phyloP scores from a whole-genome alignment of 2,888 invertebrate genomes.

The Lithophane semibrunnea region DNA sequence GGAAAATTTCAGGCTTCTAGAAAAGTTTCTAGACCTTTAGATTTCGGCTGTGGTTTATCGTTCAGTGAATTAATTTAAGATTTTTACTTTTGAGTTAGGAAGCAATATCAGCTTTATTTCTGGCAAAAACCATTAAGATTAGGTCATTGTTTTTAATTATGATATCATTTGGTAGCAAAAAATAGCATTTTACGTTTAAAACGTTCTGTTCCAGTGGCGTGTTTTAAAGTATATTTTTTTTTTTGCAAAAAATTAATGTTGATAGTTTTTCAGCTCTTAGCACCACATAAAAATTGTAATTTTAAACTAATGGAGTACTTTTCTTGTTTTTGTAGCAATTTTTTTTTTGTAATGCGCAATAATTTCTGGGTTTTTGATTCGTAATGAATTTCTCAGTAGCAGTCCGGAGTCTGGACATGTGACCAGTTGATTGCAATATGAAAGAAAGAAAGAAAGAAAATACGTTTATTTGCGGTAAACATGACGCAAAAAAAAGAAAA shows the following conservation, averaged over 20 bases:
- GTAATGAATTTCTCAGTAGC: background rate
- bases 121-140: background rate
- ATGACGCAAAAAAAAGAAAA: too few relatives aligned
- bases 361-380: background rate
- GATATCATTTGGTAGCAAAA: background rate
- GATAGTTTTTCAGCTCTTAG: background rate
- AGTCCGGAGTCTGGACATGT: background rate
- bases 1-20: too few relatives aligned
- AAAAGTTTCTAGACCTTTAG: too few relatives aligned
- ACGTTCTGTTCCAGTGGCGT: slow-evolving; percentile 2
- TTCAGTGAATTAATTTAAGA: too few relatives aligned
- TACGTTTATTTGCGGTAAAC: too few relatives aligned
- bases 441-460: too few relatives aligned
- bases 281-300: slow-evolving; percentile 25
- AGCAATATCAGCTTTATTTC: background rate
- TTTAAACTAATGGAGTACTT: background rate
- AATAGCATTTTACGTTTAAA: slow-evolving; percentile 1
- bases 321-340: background rate
- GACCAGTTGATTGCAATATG: background rate
- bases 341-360: background rate
- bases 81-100: too few relatives aligned
- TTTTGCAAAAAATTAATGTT: slow-evolving; percentile 10
- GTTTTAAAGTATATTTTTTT: slow-evolving; percentile 25
- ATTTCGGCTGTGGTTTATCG: too few relatives aligned
- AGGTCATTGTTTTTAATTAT: slow-evolving; percentile 25